Evolutionary conservation across 2,888 invertebrate species (phyloP).

Genomic region (Melieria crassipennis): DNA sequence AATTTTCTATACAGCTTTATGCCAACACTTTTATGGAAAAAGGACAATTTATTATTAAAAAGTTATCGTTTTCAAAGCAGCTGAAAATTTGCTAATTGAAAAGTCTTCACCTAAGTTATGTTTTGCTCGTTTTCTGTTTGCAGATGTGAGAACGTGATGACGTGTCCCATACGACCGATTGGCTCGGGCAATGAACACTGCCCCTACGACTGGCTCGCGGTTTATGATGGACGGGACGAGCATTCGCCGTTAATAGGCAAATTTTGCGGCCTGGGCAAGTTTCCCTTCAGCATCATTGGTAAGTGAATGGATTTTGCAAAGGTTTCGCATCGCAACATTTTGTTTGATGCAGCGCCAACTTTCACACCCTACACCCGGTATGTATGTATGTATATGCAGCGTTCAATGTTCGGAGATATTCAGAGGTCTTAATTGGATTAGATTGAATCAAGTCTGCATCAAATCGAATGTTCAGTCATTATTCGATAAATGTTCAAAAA

Average conservation of each 20-base stretch:
- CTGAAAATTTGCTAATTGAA: too few relatives aligned
- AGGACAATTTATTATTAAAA: too few relatives aligned
- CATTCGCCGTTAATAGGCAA: slow-evolving; percentile 88
- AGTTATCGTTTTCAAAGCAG: too few relatives aligned
- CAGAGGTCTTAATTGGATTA: not conserved
- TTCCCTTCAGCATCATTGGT: slow-evolving; percentile 91
- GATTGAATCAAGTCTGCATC: too few relatives aligned
- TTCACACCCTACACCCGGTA: not conserved
- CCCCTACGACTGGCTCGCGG: slow-evolving; percentile 88
- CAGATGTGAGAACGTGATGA: slow-evolving; percentile 93
- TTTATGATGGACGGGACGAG: slow-evolving; percentile 91
- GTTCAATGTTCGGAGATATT: not conserved
- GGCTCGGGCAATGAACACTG: slow-evolving; percentile 88
- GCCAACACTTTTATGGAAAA: too few relatives aligned
- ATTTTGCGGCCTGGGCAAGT: slow-evolving; percentile 93
- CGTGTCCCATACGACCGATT: slow-evolving; percentile 91
- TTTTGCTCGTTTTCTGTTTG: slow-evolving; percentile 27
- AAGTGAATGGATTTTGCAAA: slow-evolving; percentile 43
- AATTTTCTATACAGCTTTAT: too few relatives aligned
- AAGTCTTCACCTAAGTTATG: too few relatives aligned
- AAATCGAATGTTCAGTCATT: too few relatives aligned
- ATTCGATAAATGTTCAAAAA: too few relatives aligned
- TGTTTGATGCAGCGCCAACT: not conserved
- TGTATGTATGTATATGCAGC: slow-evolving; percentile 18
- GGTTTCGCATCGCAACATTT: not conserved